Base-by-base conservation (phyloP, 2,888 invertebrate species). In the Hyposoter dolosus region DNA sequence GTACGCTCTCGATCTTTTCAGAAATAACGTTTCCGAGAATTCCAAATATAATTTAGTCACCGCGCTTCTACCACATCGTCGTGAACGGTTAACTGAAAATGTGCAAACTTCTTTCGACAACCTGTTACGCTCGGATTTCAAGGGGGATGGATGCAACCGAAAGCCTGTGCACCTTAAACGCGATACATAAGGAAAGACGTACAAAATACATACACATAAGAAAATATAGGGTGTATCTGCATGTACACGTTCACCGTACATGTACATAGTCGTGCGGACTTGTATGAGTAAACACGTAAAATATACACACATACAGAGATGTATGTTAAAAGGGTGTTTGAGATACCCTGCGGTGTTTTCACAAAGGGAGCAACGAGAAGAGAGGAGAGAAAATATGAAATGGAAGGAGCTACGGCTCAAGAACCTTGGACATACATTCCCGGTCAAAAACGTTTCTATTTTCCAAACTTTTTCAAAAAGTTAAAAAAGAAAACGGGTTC, bases 301-400 rank as follows among this genome's bases (percentile, higher is more conserved):
- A 60, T 28, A 60, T 28, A 69, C 28, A 71, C 17, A 71, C 17
- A 35, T 72, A 56, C 15, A 23, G 3, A 43, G 12, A 69, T 40
- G 53, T 79, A 74, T 40, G 56, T 35, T 32, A 53, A 75, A 74
- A 56, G 72, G 77, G 71, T 74, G 74, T 76, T 89, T 92, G 93
- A 93, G 93, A 93, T 89, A 89, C 92, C 87, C 93, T 92, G 91
- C 69, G 85, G 82, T 85, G 90, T 76, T 88, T 77, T 82, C 89
- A 91, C 92, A 92, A 93, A 93, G 92, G 90, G 92, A 92, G 90
- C 91, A 90, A 88, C 89, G 88, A 89, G 89, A 90, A 88, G 15
- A 23, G 28, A 76, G 84, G 50, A 74, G 68, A 56, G 74, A 80
- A 68, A 72, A 72, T 35, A 68, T 60, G 68, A 85, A 78, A 82